Evolutionary conservation across 2,888 invertebrate genomes (phyloP).

Genomic region (Calliscelio sp.): DNA sequence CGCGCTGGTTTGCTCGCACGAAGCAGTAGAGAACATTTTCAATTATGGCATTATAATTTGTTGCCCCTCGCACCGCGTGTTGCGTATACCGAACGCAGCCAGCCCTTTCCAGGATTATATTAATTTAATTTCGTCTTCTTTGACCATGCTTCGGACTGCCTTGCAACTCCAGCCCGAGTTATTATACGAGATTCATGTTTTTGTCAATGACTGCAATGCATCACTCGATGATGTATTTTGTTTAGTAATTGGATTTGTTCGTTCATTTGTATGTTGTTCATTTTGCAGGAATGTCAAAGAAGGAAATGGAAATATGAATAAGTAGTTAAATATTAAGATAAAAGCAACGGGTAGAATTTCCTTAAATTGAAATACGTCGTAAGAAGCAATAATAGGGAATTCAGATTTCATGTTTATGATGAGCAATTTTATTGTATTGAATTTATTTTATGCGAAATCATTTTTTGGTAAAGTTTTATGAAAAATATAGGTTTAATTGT

Average conservation of each 20-base stretch:
- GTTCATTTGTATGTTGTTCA: not conserved
- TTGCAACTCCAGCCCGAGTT: slow-evolving; percentile 49
- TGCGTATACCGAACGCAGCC: slow-evolving; percentile 66
- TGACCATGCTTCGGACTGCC: slow-evolving; percentile 78
- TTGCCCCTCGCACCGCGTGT: slow-evolving; percentile 78
- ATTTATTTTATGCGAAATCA: too few species aligned
- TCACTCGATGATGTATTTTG: slow-evolving; percentile 24
- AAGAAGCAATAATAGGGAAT: too few species aligned
- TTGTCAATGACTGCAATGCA: slow-evolving; percentile 49
- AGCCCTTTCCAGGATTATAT: slow-evolving; percentile 81
- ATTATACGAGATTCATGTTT: slow-evolving; percentile 54
- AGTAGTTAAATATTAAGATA: too few species aligned
- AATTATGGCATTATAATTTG: slow-evolving; percentile 85
- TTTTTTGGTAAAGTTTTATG: too few species aligned
- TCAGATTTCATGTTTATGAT: too few species aligned
- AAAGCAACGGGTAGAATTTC: too few species aligned
- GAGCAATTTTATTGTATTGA: too few species aligned
- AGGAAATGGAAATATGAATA: too few species aligned
- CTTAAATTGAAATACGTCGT: too few species aligned
- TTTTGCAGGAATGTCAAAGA: too few species aligned
- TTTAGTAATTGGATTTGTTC: slow-evolving; percentile 2
- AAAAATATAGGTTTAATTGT: too few species aligned
- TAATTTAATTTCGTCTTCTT: slow-evolving; percentile 84
- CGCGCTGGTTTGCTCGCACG: slow-evolving; percentile 72
- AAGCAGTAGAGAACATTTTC: slow-evolving; percentile 82